Evolutionary conservation across 2,888 invertebrate genomes (phyloP).

Genomic region (Drosophila neoperkinsi): DNA sequence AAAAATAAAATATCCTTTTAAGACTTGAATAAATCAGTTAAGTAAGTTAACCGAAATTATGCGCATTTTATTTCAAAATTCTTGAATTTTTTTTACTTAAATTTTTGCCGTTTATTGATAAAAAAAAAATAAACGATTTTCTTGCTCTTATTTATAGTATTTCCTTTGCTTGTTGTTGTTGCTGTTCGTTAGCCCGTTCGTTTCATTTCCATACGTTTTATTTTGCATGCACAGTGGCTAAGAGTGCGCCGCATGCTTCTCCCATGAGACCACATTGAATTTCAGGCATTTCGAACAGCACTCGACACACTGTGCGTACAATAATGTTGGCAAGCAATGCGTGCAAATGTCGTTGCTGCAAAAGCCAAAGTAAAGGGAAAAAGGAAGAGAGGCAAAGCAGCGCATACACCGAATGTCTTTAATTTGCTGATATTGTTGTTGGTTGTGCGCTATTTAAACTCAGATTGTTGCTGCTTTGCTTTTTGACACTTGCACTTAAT

Average conservation of each 20-base stretch:
- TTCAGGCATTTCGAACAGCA: conserved; percentile 8
- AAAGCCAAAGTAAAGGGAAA: conserved; percentile 35
- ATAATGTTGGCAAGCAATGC: conserved; percentile 42
- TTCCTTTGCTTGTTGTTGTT: conserved; percentile 43
- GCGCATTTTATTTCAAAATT: conserved; percentile 36
- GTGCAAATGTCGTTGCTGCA: conserved; percentile 68
- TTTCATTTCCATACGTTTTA: conserved; percentile 67
- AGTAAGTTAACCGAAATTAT: conserved; percentile 26
- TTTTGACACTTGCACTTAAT: conserved; percentile 51
- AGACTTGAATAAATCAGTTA: conserved; percentile 43
- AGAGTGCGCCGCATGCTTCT: not conserved
- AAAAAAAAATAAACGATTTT: conserved; percentile 34
- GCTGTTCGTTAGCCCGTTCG: conserved; percentile 46
- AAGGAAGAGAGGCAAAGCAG: conserved; percentile 14
- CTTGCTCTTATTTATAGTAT: conserved; percentile 67
- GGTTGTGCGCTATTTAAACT: conserved; percentile 24
- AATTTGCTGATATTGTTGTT: conserved; percentile 44
- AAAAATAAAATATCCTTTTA: not conserved
- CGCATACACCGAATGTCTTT: conserved; percentile 64
- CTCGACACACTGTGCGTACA: conserved; percentile 49
- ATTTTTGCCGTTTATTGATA: conserved; percentile 54
- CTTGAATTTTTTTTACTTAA: conserved; percentile 38
- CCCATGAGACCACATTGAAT: not conserved
- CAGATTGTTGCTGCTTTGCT: conserved; percentile 14
- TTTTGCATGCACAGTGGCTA: conserved; percentile 54